Base-by-base conservation (phyloP, 2,113 vertebrate species). In the Misgurnus mizolepis region DNA sequence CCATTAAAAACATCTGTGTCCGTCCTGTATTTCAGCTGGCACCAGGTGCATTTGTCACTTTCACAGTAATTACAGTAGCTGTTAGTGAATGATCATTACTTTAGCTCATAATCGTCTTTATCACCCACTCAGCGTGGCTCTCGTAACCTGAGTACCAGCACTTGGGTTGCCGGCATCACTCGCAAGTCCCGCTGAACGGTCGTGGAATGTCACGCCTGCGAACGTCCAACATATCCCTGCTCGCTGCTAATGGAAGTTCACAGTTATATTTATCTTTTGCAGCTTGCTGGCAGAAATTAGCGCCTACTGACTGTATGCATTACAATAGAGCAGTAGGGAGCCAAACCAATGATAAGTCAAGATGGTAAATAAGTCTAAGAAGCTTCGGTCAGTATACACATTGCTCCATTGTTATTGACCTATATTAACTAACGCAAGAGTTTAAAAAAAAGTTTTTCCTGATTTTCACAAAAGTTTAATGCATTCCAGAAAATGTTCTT, bases 51-150 rank as follows among this genome's bases (percentile, higher is more conserved):
- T 47, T 62, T 2, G 41, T 75, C 72, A 49, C 43, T 75, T 58
- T 64, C 43, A 75, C n/a, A 73, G 43, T 62, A 41, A 64, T 75
- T 74, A 74, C 50, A 53, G 50, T 58, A 27, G 43, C 55, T 3
- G 7, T 75, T 47, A 75, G 58, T 47, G 58, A 75, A 64, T 75
- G 72, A 49, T 64, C 22, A 62, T 64, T 64, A 64, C 18, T 64
- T 64, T 60, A 75, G 58, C 72, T 75, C 9, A 39, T 75, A 75
- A 75, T 64, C 22, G 27, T 22, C 34, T 4, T 75, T 17, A 75
- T 62, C 47, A 34, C 58, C 43, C 47, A 3, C 8, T 3, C 10
- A 3, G 34, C 4, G 53, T 56, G 69, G 34, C 53, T 58, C 17
- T 7, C 53, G 22, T 14, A 53, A 39, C 68, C 18, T 6, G 43